Base-by-base conservation (phyloP, 2,113 vertebrate species). In the Picathartes gymnocephalus region DNA sequence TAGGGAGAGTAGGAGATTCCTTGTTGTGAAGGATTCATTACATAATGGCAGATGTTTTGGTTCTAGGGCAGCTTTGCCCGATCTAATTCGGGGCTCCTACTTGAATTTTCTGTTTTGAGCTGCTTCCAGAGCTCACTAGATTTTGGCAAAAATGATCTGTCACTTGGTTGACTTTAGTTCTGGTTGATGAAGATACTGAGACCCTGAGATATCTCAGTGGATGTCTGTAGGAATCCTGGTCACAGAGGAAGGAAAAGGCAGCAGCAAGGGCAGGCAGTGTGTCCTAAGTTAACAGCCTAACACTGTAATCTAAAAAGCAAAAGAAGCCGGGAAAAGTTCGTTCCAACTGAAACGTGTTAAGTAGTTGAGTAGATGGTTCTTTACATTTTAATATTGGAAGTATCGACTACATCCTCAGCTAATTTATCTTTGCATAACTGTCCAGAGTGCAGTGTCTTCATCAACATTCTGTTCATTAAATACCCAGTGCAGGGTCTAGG, bases 401-500 rank as follows among this genome's bases (percentile, higher is more conserved):
- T 79, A 22, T 22, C 69, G 33, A 20, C 9, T 51, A 13, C 13
- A 21, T 14, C 18, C 18, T 82, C 27, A 76, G 37, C 6, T 57
- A 45, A 48, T 66, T 78, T 33, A 23, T 65, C 23, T 33, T 70
- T 71, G 19, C 17, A 2, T 72, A 60, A 58, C 13, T 62, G 24
- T 68, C 27, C 33, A n/a, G 35, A 81, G 37, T 53, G 25, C 77
- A 79, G 47, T 27, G 31, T 74, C 30, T 66, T 82, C 16, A 19
- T 83, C 45, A 51, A 4, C 13, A 19, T 64, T 69, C 33, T 71
- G 11, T 60, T 84, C 11, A n/a, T 60, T 21, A 88, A 69, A 85
- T 61, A 88, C 6, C 8, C 11, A 53, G 33, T 1, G 0, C 4
- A 64, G 27, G 24, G 44, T 11, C 73, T n/a, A 30, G 16, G 51